Percentiles rank a stretch among this genome's conserved stretches.
These are phyloP conservation scores for Leptinotarsa texana DNA, from an alignment of 1,140 invertebrate genomes.

Conservation along the genomic window DNA sequence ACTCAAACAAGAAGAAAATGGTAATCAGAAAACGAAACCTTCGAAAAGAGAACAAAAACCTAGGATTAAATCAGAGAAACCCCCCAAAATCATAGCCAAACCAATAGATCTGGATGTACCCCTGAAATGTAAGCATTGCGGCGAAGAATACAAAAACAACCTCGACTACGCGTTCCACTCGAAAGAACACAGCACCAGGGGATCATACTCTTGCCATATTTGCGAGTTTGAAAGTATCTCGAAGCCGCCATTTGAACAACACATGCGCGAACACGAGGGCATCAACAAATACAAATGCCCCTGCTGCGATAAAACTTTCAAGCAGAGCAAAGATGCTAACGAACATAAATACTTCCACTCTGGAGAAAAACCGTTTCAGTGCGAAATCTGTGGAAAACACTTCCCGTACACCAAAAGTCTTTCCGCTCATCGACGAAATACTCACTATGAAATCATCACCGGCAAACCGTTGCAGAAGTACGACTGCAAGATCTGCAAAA, in stretches of 20 bases:
- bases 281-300: slow-evolving; percentile 73
- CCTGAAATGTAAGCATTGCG: slow-evolving; percentile 49
- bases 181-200: slow-evolving; percentile 49
- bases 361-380: slow-evolving; percentile 63
- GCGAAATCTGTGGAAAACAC: slow-evolving; percentile 66
- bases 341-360: slow-evolving; percentile 56
- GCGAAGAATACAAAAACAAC: slow-evolving; percentile 46
- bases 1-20: slow-evolving; percentile 10
- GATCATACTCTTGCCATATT: slow-evolving; percentile 53
- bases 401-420: slow-evolving; percentile 61
- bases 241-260: slow-evolving; percentile 46
- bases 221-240: slow-evolving; percentile 56
- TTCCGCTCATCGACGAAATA: slow-evolving; percentile 15
- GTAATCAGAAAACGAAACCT: background rate
- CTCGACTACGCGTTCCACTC: slow-evolving; percentile 47
- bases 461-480: slow-evolving; percentile 16
- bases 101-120: slow-evolving; percentile 57
- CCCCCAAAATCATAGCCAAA: slow-evolving; percentile 24
- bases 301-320: slow-evolving; percentile 66
- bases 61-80: background rate
- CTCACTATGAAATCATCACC: slow-evolving; percentile 22
- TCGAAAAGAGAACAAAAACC: background rate
- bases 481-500: slow-evolving; percentile 37
- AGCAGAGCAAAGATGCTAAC: slow-evolving; percentile 29
- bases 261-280: slow-evolving; percentile 68